Percentiles rank a stretch among this genome's conserved stretches.
Conservation (phyloP, 2,113 vertebrate genomes). For the Rhizomys pruinosus region DNA sequence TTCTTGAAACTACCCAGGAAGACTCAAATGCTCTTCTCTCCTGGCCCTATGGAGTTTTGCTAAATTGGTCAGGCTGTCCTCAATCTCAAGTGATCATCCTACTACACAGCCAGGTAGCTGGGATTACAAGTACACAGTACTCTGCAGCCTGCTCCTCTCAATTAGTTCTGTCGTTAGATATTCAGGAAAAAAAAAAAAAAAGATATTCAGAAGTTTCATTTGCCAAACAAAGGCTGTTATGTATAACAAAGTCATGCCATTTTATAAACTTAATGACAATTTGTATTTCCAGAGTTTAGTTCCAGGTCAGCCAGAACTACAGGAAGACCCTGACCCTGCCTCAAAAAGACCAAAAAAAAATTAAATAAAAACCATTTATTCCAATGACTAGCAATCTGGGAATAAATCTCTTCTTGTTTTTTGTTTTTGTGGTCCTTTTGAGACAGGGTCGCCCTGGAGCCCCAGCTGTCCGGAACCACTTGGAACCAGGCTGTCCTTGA, state of each 20-base stretch:
- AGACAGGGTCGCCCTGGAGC: too few species aligned
- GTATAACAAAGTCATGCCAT: constrained; percentile 15
- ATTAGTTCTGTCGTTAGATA: background rate
- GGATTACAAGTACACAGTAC: background rate
- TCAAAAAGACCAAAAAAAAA: too few species aligned
- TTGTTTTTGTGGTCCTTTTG: too few species aligned
- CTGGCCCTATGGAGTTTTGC: background rate
- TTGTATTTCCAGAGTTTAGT: background rate
- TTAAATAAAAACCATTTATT: constrained; percentile 7
- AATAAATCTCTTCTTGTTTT: constrained; percentile 50
- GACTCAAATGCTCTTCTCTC: background rate
- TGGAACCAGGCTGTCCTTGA: too few species aligned
- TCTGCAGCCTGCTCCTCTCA: background rate
- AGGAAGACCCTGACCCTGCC: too few species aligned
- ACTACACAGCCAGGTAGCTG: background rate
- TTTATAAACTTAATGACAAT: constrained; percentile 24
- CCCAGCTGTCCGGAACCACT: too few species aligned
- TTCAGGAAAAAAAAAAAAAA: too few species aligned
- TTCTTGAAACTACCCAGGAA: too few species aligned
- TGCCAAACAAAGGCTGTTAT: background rate
- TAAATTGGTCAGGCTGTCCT: background rate
- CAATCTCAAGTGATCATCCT: background rate
- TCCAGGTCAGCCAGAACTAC: too few species aligned
- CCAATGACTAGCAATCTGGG: background rate
- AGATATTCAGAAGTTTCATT: too few species aligned